Evolutionary conservation across 1,140 invertebrate genomes (phyloP).

Genomic region (Drosophila yakuba): DNA sequence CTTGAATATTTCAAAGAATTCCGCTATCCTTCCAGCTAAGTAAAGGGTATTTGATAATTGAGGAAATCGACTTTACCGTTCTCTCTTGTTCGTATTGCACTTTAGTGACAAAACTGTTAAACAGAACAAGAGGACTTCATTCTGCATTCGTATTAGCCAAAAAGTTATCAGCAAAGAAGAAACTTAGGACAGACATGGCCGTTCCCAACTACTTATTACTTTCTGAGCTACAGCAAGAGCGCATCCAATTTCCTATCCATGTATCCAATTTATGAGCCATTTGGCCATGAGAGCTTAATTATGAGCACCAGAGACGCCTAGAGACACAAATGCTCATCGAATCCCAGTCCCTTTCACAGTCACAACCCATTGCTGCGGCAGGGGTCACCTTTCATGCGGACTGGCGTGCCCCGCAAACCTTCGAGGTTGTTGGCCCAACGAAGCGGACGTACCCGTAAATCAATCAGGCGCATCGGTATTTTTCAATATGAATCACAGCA

Average conservation of each 20-base stretch:
- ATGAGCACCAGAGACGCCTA: constrained; percentile 5
- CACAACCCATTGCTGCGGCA: background rate
- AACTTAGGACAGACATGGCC: background rate
- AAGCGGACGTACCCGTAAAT: constrained; percentile 63
- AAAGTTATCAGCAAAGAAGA: background rate
- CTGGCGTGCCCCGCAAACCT: constrained; percentile 20
- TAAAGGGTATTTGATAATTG: no score
- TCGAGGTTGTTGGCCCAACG: constrained; percentile 43
- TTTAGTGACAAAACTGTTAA: background rate
- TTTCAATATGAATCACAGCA: constrained; percentile 63
- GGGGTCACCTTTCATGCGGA: constrained; percentile 10
- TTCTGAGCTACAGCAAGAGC: constrained; percentile 3
- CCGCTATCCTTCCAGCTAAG: no score
- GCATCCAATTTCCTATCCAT: background rate
- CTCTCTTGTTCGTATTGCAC: background rate
- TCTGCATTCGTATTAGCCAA: background rate
- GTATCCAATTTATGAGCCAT: constrained; percentile 32
- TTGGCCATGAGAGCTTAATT: constrained; percentile 24
- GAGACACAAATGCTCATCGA: constrained; percentile 14
- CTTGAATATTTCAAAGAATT: no score
- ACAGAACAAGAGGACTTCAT: background rate
- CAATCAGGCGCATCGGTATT: constrained; percentile 70
- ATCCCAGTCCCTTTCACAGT: background rate
- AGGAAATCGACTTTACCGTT: no score
- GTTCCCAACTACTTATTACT: constrained; percentile 4